Evolutionary conservation across 2,888 invertebrate genomes (phyloP), one percentile per base, ranked within the genome.

Genomic region (Idaea straminata): DNA sequence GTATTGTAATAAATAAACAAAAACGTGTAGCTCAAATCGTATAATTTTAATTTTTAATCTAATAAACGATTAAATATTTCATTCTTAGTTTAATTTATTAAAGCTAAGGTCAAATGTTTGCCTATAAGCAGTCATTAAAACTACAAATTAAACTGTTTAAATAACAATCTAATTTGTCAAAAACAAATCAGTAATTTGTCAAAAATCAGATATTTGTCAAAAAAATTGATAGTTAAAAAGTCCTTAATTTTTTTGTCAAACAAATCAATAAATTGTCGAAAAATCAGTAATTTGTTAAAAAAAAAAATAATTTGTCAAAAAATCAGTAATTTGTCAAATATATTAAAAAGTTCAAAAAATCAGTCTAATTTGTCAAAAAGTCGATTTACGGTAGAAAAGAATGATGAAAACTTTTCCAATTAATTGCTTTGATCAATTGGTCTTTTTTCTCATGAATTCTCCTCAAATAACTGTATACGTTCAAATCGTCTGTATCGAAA

Each of bases 11-110:
- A 75, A 80, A 80, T 73, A 67, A 85, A 87, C 89, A 86, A 89
- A 89, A 72, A 79, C 77, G 76, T 80, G 82, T 86, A 88, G 89
- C 89, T 89, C 89, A 89, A 89, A 76, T 83, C 82, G 77, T 64
- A 79, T 25, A 25, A 25, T 25, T 25, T 25, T 25, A 25, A 25
- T 77, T 76, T 76, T 75, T 75, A 74, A 75, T 83, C 76, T 77
- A 86, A 80, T 84, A 87, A 78, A 81, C 80, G 80, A 80, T 82
- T 78, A 77, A 66, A 73, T 77, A 73, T 66, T n/a, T 64, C 59
- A 61, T 62, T 25, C 47, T 47, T 47, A 7, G 47, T 47, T 47
- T 47, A 13, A 47, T 47, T 47, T 47, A 47, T 10, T 5, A 25
- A 25, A 25, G 25, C 25, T 47, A 36, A 10, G 36, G 5, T 7